phyloP scores from a whole-genome alignment of 2,113 vertebrate genomes.

The Lasiurus borealis region DNA sequence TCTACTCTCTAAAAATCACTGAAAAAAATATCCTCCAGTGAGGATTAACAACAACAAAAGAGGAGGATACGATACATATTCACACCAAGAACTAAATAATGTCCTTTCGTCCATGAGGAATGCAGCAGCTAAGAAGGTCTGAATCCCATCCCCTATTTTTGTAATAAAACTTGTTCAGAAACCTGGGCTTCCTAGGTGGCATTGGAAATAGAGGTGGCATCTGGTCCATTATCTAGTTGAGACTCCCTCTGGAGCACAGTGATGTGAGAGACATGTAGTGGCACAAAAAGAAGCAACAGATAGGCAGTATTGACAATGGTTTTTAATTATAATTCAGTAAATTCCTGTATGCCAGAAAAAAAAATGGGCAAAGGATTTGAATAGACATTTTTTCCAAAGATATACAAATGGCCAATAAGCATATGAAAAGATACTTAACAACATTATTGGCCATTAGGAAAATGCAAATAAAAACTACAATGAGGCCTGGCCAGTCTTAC shows the following conservation, averaged over 20 bases:
- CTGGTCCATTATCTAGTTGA: neutral
- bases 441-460: neutral
- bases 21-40: neutral
- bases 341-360: neutral
- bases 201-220: neutral
- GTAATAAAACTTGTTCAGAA: conserved; percentile 83
- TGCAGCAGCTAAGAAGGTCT: conserved; percentile 98
- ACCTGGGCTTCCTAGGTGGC: neutral
- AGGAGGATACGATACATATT: conserved; percentile 96
- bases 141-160: conserved; percentile 58
- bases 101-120: conserved; percentile 97
- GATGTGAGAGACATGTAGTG: neutral
- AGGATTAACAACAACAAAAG: conserved; percentile 82
- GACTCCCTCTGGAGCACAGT: neutral
- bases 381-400: neutral
- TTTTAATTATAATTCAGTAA: conserved; percentile 58
- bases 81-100: conserved; percentile 96
- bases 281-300: neutral
- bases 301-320: neutral
- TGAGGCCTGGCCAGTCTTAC: too few species aligned
- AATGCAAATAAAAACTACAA: conserved; percentile 34
- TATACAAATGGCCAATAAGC: neutral
- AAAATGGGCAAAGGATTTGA: neutral
- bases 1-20: too few species aligned
- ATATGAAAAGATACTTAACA: neutral